Percentiles rank a stretch among this genome's conserved stretches.
Conservation (phyloP, 2,888 invertebrate species). For the Scrobipalpa costella region DNA sequence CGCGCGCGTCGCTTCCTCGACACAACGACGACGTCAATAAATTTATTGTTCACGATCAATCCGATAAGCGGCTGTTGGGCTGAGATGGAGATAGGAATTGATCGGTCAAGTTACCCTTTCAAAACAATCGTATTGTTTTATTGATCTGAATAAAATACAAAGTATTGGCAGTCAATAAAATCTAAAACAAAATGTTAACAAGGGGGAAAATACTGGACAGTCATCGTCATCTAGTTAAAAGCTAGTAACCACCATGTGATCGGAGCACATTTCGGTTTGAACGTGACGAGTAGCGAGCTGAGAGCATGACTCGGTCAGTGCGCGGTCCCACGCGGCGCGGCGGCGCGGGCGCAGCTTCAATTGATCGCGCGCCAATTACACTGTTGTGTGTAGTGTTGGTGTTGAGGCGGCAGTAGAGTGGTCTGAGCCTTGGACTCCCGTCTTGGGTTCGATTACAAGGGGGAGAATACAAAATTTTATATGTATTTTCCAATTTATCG, state of each 20-base stretch:
- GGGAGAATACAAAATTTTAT: too few relatives aligned
- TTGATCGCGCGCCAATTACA: conserved; percentile 62
- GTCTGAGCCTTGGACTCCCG: too few relatives aligned
- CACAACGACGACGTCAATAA: neutral
- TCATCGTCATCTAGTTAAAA: conserved; percentile 3
- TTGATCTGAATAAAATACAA: neutral
- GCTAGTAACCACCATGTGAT: neutral
- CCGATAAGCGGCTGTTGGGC: neutral
- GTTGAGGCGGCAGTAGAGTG: conserved; percentile 27
- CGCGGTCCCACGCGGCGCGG: conserved; percentile 25
- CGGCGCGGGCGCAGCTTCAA: conserved; percentile 38
- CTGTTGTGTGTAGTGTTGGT: neutral
- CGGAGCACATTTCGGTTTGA: neutral
- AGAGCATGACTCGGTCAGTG: conserved; percentile 27
- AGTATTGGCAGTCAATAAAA: neutral
- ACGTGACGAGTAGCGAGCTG: neutral
- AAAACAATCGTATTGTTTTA: neutral
- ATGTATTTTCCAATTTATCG: too few relatives aligned
- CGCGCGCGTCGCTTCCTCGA: too few relatives aligned
- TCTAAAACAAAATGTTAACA: conserved; percentile 1
- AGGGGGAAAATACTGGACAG: neutral
- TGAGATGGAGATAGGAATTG: neutral
- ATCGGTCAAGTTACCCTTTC: neutral
- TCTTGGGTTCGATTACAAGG: too few relatives aligned
- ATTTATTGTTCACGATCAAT: conserved; percentile 8